Evolutionary conservation across 2,113 vertebrate genomes (phyloP), one percentile per base, ranked within the genome.

Genomic region (Phainopepla nitens): DNA sequence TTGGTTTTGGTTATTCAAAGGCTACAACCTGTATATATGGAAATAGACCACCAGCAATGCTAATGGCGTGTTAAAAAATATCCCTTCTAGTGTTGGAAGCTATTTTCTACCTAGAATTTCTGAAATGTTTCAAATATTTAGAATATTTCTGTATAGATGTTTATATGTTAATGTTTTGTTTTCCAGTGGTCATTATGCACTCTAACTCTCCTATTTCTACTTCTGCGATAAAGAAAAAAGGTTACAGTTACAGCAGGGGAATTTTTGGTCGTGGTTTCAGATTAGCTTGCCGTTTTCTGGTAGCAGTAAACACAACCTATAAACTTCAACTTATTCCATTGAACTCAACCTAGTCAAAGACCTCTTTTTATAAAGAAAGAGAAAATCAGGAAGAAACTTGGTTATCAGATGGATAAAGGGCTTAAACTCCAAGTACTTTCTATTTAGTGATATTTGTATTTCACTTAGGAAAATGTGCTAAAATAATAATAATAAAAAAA

Each of bases 11-110:
- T 28, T 4, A 9, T 73, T 93, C 72, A 58, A 47, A 31, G 11
- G 13, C 8, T 19, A 49, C 10, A 75, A 28, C 2, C 4, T 57
- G 3, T 2, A 21, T 65, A 6, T 33, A 35, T 2, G 72, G 14
- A 29, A 62, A 42, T 8, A 80, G 18, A 22, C 21, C 3, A 58
- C 2, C 13, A 58, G 8, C 47, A 22, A 41, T 29, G 29, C 2
- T 36, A 66, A n/a, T 3, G 2, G 1, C 11, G 0, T n/a, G 7
- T n/a, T 51, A 41, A 57, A 89, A 36, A 6, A 4, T 1, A 20
- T 13, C 18, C 1, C 10, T 58, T 70, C 39, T 75, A 44, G 4
- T 31, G 6, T 3, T 45, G 15, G 33, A 82, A 71, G 7, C 2
- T 45, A 25, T 57, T 88, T 53, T 61, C 47, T 39, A 14, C 4